Evolutionary conservation across 2,888 invertebrate genomes (phyloP), one percentile per base, ranked within the genome.

Genomic region (Tiphia femorata): DNA sequence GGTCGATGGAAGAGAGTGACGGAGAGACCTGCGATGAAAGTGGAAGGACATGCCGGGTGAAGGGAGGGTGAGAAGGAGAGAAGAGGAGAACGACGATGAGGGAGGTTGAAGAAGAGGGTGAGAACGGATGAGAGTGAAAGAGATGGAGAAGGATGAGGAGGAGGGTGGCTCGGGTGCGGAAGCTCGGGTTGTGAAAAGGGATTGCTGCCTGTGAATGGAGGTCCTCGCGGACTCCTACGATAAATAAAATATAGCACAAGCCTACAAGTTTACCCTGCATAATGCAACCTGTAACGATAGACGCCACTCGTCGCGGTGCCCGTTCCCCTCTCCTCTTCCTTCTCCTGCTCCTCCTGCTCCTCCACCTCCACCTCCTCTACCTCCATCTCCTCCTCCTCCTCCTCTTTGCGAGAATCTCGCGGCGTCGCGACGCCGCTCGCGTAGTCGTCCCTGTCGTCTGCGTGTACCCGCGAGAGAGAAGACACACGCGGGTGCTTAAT

Each of bases 231-330:
- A 60, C 54, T 60, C 57, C 23, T 29, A 21, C 44, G 61, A 67
- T 67, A 66, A 67, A 67, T 66, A 67, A 65, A 58, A 63, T 54
- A 58, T 60, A 43, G 57, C 10, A 25, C 20, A 23, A 41, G 63
- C 58, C 60, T 61, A 47, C 52, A 38, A 44, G 35, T 56, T 41
- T n/a, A n/a, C 51, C 42, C 17, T 54, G 44, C 54, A 51, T 64
- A 50, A 64, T 58, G 49, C 27, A 62, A n/a, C n/a, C 33, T 38
- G 49, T 54, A 42, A 49, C 42, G 37, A n/a, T 25, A 47, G n/a
- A 40, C 38, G 12, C 17, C 27, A 14, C 21, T 21, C 47, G 14
- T 16, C 16, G 12, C 10, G 20, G 4, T 29, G 29, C 29, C n/a
- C 12, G 29, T 29, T 29, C 29, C 12, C 16, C 29, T 29, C 12